Base-by-base conservation (phyloP, 2,113 vertebrate genomes). In the Corydoras maculifer region DNA sequence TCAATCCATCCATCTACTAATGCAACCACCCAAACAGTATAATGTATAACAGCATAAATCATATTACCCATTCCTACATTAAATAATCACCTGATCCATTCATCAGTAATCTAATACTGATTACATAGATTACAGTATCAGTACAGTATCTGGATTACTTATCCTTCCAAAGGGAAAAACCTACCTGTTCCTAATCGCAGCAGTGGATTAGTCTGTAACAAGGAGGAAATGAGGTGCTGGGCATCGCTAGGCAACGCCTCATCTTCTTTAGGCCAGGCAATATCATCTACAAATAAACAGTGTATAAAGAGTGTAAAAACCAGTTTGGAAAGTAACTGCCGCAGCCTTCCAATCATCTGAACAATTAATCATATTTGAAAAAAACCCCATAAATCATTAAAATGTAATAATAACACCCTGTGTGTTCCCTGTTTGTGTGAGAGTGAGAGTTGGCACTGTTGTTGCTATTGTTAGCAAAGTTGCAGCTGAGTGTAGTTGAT, bases 121-220 rank as follows among this genome's bases (percentile, higher is more conserved):
- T 25, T 25, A 25, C 18, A 25, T 25, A 25, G 18, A 25, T 25
- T 25, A 25, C 18, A 25, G 18, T 25, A 25, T 25, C 18, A 25
- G 18, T 25, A 25, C 18, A 25, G 18, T 25, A 25, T 25, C 67
- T 43, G 30, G 13, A 57, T n/a, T 55, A 51, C 25, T 25, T 2
- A 25, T 25, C 18, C 18, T 25, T 25, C 2, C 18, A 25, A 25
- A 55, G 15, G 7, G 29, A 54, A 11, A 10, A 9, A 57, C 65
- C 72, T 72, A 95, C 94, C 93, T 85, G 93, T 93, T 5, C 94
- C 93, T 48, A 96, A 86, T 73, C 94, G 87, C 63, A 91, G 75
- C 54, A 97, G 85, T 1, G 93, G 94, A 81, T 93, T 94, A 58
- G 93, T 94, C 83, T 96, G 94, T 73, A 97, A 76, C 51, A 97